phyloP scores from a whole-genome alignment of 2,113 vertebrate genomes.

The Emydura subglobosa region DNA sequence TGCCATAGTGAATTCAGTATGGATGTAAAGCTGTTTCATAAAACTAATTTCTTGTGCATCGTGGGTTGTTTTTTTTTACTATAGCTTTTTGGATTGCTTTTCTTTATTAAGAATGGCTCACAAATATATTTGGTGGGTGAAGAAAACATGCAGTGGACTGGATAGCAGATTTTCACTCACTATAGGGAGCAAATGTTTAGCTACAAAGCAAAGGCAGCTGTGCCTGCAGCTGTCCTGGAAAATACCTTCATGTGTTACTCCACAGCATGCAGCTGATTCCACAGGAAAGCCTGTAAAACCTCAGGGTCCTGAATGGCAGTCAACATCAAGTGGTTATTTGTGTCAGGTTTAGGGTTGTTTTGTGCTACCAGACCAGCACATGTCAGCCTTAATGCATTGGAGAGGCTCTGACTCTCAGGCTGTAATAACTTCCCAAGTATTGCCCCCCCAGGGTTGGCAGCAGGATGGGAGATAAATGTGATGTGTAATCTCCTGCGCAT shows the following conservation, averaged over 20 bases:
- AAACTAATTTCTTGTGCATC: not conserved
- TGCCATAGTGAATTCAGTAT: not conserved
- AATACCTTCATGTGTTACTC: not conserved
- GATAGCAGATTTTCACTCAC: not conserved
- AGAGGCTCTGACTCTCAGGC: not conserved
- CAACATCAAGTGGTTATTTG: fast-evolving
- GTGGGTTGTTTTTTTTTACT: not conserved
- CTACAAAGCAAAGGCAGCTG: not conserved
- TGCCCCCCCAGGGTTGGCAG: not conserved
- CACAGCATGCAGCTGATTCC: not conserved
- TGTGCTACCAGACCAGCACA: not conserved
- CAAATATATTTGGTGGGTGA: not conserved
- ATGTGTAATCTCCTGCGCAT: fast-evolving
- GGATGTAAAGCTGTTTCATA: not conserved
- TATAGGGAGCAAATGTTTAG: not conserved
- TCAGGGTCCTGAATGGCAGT: not conserved
- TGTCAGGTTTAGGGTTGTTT: fast-evolving
- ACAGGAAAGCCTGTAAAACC: not conserved
- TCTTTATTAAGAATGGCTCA: fast-evolving
- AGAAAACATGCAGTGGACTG: not conserved
- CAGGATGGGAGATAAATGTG: not conserved
- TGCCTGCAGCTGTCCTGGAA: not conserved
- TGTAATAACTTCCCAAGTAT: not conserved
- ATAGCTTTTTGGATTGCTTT: not conserved
- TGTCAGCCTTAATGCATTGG: not conserved